Conservation (phyloP, 1,140 invertebrate species). For the Lethrus apterus region DNA sequence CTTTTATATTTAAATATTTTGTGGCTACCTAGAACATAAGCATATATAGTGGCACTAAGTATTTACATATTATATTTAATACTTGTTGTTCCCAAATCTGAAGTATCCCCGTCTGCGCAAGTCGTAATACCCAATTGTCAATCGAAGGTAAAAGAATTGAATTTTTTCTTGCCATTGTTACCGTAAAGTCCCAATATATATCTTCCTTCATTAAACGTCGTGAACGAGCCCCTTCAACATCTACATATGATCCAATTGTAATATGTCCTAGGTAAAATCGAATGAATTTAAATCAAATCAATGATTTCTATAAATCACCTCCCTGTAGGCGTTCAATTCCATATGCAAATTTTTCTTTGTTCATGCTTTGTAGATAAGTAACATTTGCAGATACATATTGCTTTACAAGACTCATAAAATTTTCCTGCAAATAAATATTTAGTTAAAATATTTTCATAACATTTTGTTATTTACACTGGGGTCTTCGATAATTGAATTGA, state of each 20-base stretch:
- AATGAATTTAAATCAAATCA: too few relatives aligned
- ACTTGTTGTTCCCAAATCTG: background rate
- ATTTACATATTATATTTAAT: background rate
- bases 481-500: background rate
- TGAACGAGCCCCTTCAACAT: background rate
- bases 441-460: background rate
- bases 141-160: background rate
- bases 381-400: background rate
- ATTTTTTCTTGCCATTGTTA: background rate
- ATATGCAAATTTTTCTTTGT: background rate
- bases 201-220: background rate
- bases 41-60: too few relatives aligned
- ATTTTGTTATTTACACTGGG: background rate
- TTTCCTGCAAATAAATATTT: background rate
- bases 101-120: background rate
- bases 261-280: too few relatives aligned
- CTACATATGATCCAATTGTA: background rate
- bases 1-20: too few relatives aligned
- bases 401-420: background rate
- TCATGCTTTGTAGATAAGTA: background rate
- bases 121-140: background rate
- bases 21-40: too few relatives aligned
- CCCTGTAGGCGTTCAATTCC: background rate
- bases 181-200: background rate
- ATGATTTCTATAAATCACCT: too few relatives aligned